Evolutionary conservation across 2,888 invertebrate species (phyloP), one percentile per base, ranked within the genome.

Genomic region (Stenodema calcarata): DNA sequence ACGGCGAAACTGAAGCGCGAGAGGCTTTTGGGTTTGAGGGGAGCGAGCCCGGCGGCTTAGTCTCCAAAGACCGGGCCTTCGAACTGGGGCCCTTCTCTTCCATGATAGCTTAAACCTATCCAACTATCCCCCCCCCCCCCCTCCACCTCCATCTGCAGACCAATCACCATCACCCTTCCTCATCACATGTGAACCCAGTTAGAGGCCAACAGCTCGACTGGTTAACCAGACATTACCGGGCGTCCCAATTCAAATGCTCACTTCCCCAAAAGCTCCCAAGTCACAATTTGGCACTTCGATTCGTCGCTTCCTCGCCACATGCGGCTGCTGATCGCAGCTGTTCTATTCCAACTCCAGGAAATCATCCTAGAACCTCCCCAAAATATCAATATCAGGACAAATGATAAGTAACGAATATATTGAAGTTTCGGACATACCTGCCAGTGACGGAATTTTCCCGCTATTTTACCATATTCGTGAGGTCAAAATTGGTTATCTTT

Each of bases 41-140:
- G 78, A 14, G 27, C n/a, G 78, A 44, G 78, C 23, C 44, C 78
- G 16, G 78, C 23, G 78, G 78, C 78, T 78, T 78, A 78, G 78
- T 78, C 78, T 78, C 78, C 78, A 78, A 78, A 78, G 78, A 78
- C 78, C 78, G 16, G 23, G 9, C 78, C 3, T 16, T 44, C 35
- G 23, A 78, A 44, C 78, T 14, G 44, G 42, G 16, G 27, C 78
- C 44, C 73, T 30, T 16, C 73, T 73, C 73, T 73, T 73, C 73
- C 73, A 12, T 27, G 44, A 78, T 35, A 78, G 78, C 78, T 78
- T 78, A 78, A 78, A 78, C 41, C 78, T 44, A 44, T 78, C 62
- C 62, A 62, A 62, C 62, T 62, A 62, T 62, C 62, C 62, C 54
- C 54, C 54, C 18, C 9, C 12, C 1, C 14, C 54, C 23, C 16